Percentiles rank a stretch among this genome's conserved stretches.
phyloP scores from a whole-genome alignment of 2,113 vertebrate genomes.

The Otolemur garnettii region DNA sequence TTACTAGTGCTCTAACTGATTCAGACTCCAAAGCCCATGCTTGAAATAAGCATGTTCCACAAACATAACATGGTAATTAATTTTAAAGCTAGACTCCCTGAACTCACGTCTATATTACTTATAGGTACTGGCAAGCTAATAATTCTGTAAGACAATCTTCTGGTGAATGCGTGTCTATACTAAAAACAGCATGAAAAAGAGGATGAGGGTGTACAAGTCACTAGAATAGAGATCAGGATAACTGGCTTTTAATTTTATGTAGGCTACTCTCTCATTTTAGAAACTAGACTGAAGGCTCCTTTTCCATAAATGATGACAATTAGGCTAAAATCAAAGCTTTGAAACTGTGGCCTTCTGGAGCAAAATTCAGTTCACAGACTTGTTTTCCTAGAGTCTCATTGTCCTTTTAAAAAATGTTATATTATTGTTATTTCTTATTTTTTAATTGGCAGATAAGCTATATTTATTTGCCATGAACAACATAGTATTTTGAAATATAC shows the following conservation, averaged over 20 bases:
- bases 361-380: not conserved
- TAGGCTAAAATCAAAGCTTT: constrained; percentile 23
- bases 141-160: not conserved
- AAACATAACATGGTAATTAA: not conserved
- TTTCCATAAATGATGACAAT: not conserved
- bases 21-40: not conserved
- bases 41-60: not conserved
- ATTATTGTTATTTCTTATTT: not conserved
- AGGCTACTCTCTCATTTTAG: not conserved
- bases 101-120: not conserved
- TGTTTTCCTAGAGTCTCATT: not conserved
- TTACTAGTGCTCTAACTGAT: not conserved
- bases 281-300: not conserved
- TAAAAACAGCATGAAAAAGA: not conserved
- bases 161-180: not conserved
- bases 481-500: not conserved
- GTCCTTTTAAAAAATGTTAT: not conserved
- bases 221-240: not conserved
- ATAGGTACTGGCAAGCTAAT: not conserved
- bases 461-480: not conserved
- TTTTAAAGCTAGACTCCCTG: not conserved
- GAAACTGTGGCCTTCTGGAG: not conserved
- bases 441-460: not conserved
- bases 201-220: not conserved
- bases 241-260: not conserved